Conservation (phyloP, 2,888 invertebrate species). For the Pterostichus madidus region DNA sequence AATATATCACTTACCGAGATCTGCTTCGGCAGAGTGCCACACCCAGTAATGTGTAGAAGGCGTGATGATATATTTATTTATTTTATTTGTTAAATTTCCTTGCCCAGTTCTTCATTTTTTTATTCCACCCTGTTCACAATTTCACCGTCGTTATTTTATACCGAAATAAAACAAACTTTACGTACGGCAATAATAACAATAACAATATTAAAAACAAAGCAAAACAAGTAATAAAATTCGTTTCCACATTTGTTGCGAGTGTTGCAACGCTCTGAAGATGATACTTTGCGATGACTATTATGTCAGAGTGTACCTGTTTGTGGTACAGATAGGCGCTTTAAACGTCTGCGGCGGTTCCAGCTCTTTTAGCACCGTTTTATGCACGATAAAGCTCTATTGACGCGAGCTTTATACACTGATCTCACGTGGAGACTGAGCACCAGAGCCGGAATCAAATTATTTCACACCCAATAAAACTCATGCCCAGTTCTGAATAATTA, state of each 20-base stretch:
- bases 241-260: too few relatives aligned
- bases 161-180: too few relatives aligned
- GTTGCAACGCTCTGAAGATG: neutral
- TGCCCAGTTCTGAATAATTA: neutral
- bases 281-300: neutral
- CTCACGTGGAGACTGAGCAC: slow-evolving; percentile 16
- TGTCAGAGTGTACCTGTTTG: neutral
- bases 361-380: slow-evolving; percentile 48
- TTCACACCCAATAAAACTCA: slow-evolving; percentile 25
- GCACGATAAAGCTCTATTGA: slow-evolving; percentile 52
- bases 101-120: too few relatives aligned
- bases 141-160: too few relatives aligned
- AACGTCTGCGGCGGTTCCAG: slow-evolving; percentile 37
- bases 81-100: too few relatives aligned
- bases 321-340: slow-evolving; percentile 2
- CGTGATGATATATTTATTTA: too few relatives aligned
- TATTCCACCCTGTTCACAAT: too few relatives aligned
- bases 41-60: too few relatives aligned
- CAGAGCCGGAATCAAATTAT: slow-evolving; percentile 40
- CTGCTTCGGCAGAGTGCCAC: too few relatives aligned
- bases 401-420: slow-evolving; percentile 49
- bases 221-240: neutral
- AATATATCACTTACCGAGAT: too few relatives aligned
- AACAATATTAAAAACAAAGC: neutral
- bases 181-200: too few relatives aligned